phyloP scores from a whole-genome alignment of 2,888 invertebrate species.

The Dioctria rufipes region DNA sequence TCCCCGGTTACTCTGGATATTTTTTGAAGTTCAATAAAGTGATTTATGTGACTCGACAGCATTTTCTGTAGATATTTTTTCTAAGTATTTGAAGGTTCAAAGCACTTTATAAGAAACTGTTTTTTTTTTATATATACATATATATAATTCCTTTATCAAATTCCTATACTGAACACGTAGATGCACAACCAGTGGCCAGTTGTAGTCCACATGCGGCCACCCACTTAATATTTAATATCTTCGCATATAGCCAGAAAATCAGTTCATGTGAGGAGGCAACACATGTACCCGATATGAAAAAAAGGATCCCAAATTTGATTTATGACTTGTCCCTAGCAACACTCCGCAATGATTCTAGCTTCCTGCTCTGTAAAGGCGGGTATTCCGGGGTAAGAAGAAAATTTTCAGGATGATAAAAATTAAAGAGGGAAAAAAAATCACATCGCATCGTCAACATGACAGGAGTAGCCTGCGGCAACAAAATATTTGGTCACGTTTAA shows the following conservation, averaged over 20 bases:
- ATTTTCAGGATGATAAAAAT: slow-evolving; percentile 30
- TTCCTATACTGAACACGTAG: slow-evolving; percentile 47
- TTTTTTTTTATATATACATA: neutral
- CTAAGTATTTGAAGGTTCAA: neutral
- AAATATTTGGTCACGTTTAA: slow-evolving; percentile 50
- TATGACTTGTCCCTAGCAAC: slow-evolving; percentile 50
- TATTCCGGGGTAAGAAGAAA: neutral
- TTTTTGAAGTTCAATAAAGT: neutral
- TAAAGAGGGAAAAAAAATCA: neutral
- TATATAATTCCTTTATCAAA: slow-evolving; percentile 29
- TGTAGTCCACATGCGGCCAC: slow-evolving; percentile 34
- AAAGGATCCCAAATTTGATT: slow-evolving; percentile 44
- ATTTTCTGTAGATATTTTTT: neutral
- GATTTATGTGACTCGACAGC: neutral
- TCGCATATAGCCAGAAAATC: slow-evolving; percentile 31
- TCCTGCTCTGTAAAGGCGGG: neutral
- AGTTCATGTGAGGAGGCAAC: slow-evolving; percentile 38
- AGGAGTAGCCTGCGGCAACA: slow-evolving; percentile 12
- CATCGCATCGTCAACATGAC: slow-evolving; percentile 37
- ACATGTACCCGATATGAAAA: slow-evolving; percentile 51
- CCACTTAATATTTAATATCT: slow-evolving; percentile 51
- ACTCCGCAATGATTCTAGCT: slow-evolving; percentile 40
- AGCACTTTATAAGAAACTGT: neutral
- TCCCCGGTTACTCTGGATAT: neutral
- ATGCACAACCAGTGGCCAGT: slow-evolving; percentile 30